Conservation (phyloP, 2,113 vertebrate species). For the Takifugu bimaculatus region DNA sequence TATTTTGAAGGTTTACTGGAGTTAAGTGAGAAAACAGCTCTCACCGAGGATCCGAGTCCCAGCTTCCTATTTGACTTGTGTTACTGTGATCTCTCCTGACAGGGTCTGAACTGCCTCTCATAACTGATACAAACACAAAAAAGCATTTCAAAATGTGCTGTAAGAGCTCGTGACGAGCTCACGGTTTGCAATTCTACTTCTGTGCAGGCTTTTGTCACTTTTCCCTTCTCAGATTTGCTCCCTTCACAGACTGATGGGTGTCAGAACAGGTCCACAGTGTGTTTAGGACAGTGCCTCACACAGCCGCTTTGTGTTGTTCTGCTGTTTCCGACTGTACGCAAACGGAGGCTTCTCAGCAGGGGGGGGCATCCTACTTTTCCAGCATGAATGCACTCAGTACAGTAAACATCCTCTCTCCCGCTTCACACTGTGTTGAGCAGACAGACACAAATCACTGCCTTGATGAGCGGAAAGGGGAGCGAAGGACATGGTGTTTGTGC, state of each 20-base stretch:
- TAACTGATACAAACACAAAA: no score
- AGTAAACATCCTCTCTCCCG: constrained; percentile 46
- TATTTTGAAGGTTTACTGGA: no score
- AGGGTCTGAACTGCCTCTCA: no score
- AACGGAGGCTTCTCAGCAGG: constrained; percentile 42
- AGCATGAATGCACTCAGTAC: constrained; percentile 45
- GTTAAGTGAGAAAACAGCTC: no score
- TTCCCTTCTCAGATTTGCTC: constrained; percentile 9
- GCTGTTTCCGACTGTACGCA: constrained; percentile 44
- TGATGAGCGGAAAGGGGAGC: constrained; percentile 13
- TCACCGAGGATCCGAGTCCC: no score
- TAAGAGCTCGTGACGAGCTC: no score
- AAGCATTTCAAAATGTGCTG: no score
- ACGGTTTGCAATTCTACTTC: not conserved
- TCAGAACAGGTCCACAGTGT: constrained; percentile 19
- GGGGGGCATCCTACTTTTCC: constrained; percentile 40
- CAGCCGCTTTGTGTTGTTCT: constrained; percentile 1
- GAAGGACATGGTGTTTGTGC: constrained; percentile 24
- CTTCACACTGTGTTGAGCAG: constrained; percentile 39
- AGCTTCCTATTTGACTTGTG: no score
- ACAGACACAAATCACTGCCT: constrained; percentile 42
- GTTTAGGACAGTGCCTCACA: constrained; percentile 16
- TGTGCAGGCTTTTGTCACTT: not conserved
- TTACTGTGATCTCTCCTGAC: no score
- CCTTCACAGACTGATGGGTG: not conserved